phyloP scores from a whole-genome alignment of 2,797 vertebrate species.

The Aulostomus chinensis region DNA sequence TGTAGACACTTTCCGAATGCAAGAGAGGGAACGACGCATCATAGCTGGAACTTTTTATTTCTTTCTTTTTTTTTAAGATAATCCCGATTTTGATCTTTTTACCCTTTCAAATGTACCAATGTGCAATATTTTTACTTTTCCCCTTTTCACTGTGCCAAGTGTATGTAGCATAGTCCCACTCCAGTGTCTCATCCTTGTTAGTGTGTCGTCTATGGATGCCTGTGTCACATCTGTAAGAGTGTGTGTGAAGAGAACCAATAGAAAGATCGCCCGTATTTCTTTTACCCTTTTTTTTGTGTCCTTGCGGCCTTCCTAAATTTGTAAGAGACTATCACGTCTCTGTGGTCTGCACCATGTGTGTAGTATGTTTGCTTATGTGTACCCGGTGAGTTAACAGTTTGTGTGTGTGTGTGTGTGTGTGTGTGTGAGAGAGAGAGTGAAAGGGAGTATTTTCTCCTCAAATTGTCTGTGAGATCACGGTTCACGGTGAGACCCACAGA shows the following conservation, averaged over 20 bases:
- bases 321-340: slow-evolving; percentile 14
- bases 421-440: slow-evolving; percentile 16
- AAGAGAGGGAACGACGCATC: slow-evolving; percentile 13
- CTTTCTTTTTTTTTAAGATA: slow-evolving; percentile 33
- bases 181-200: slow-evolving; percentile 39
- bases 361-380: slow-evolving; percentile 17
- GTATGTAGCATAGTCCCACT: slow-evolving; percentile 68
- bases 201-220: slow-evolving; percentile 44
- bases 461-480: slow-evolving; percentile 68
- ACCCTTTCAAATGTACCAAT: slow-evolving; percentile 42
- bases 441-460: slow-evolving; percentile 41
- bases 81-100: slow-evolving; percentile 26
- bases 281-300: slow-evolving; percentile 18
- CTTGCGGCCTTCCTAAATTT: slow-evolving; percentile 57
- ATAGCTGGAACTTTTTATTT: slow-evolving; percentile 10
- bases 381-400: slow-evolving; percentile 15
- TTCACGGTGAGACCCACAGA: slow-evolving; percentile 63
- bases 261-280: slow-evolving; percentile 22
- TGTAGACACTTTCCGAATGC: slow-evolving; percentile 19
- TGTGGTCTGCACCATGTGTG: slow-evolving; percentile 17
- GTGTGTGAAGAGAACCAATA: slow-evolving; percentile 36
- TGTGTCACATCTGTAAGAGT: slow-evolving; percentile 36
- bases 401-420: not conserved
- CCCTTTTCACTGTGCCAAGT: slow-evolving; percentile 84
- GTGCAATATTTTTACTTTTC: slow-evolving; percentile 74